Conservation (phyloP, 2,797 vertebrate species). For the Clarias fuscus region DNA sequence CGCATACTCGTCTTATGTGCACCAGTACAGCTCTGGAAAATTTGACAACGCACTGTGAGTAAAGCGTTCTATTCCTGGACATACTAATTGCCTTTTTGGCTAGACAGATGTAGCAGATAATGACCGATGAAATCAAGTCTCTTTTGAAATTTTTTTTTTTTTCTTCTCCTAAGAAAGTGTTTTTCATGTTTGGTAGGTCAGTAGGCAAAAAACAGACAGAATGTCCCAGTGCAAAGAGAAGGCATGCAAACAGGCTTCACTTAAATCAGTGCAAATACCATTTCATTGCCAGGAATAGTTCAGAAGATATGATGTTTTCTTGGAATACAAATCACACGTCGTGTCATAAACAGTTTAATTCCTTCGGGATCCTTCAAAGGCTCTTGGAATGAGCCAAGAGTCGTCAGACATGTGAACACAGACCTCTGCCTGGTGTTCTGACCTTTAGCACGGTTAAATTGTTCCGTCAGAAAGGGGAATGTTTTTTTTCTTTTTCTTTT, state of each 20-base stretch:
- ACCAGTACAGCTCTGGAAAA: conserved; percentile 99
- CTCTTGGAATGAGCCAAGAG: neutral
- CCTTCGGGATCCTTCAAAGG: neutral
- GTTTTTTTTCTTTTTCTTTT: conserved; percentile 13
- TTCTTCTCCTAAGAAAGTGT: neutral
- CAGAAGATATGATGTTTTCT: neutral
- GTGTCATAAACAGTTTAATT: neutral
- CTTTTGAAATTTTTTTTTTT: neutral
- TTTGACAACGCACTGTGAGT: conserved; percentile 99
- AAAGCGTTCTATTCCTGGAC: conserved; percentile 39
- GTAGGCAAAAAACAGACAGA: conserved; percentile 11
- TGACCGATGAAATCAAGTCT: neutral
- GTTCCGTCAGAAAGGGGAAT: conserved; percentile 24
- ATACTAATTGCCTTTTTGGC: neutral
- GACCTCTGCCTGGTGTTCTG: conserved; percentile 28
- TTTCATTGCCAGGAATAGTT: neutral
- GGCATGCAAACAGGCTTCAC: conserved; percentile 24
- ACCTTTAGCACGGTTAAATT: conserved; percentile 47
- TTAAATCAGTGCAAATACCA: neutral
- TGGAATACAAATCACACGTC: neutral
- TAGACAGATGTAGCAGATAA: neutral
- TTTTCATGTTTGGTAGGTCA: conserved; percentile 20
- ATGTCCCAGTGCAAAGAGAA: conserved; percentile 25
- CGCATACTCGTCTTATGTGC: conserved; percentile 97
- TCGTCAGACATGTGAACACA: neutral